A percentile compares a stretch with the other conserved stretches of the same genome.
phyloP scores from a whole-genome alignment of 2,888 invertebrate genomes.

The Podabrus alpinus region DNA sequence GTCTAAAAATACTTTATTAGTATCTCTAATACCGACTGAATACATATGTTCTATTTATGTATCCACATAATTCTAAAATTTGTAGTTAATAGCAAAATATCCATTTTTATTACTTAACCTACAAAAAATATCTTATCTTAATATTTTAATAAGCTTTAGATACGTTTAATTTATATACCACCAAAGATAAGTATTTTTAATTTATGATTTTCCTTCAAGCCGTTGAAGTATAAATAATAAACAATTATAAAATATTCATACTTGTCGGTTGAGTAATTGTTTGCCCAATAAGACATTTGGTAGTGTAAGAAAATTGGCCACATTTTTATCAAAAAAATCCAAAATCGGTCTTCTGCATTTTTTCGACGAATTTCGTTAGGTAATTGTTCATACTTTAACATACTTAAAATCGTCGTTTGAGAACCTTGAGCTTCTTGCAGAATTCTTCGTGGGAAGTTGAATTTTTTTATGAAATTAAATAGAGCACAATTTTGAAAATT shows the following conservation, averaged over 20 bases:
- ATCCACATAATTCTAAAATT: neutral
- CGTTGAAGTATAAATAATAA: neutral
- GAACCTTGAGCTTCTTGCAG: too few species aligned
- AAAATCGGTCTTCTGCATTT: too few species aligned
- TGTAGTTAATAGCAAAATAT: neutral
- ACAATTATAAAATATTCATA: neutral
- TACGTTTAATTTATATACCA: neutral
- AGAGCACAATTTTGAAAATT: too few species aligned
- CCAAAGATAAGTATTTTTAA: neutral
- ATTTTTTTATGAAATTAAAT: too few species aligned
- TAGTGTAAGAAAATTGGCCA: too few species aligned
- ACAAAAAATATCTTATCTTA: neutral
- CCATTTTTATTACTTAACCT: neutral
- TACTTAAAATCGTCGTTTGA: too few species aligned
- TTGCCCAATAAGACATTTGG: neutral
- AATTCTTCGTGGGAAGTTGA: too few species aligned
- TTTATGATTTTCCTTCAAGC: neutral
- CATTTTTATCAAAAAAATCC: too few species aligned
- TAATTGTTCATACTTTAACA: too few species aligned
- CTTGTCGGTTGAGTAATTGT: neutral
- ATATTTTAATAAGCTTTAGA: neutral
- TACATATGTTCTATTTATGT: neutral
- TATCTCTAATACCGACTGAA: neutral
- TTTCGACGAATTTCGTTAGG: too few species aligned
- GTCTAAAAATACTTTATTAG: constrained; percentile 19